Evolutionary conservation across 1,140 invertebrate species (phyloP).

Genomic region (Brachionus asplanchnoidis): DNA sequence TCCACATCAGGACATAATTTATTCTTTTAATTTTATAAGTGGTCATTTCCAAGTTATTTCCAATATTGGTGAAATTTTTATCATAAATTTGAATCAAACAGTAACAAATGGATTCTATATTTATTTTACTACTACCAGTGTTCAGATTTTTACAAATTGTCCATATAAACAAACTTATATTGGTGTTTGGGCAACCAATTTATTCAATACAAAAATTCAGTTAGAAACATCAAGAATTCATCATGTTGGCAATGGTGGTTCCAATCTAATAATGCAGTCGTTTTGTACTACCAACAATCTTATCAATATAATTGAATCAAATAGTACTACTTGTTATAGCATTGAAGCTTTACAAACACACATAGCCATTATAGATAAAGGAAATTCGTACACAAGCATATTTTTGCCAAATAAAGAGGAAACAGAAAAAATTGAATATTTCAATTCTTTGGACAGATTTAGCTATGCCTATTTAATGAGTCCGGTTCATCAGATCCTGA

Average conservation of each 20-base stretch:
- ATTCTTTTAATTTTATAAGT: slow-evolving; percentile 8
- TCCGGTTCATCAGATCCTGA: background rate
- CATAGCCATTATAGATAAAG: background rate
- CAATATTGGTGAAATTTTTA: background rate
- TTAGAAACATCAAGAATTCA: background rate
- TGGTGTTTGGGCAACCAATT: background rate
- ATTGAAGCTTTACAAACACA: background rate
- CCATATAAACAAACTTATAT: background rate
- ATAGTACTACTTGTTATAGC: background rate
- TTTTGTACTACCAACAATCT: slow-evolving; percentile 8
- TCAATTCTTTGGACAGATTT: background rate
- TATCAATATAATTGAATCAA: background rate
- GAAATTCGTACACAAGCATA: background rate
- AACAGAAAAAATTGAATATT: background rate
- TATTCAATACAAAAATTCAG: background rate
- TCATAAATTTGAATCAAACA: background rate
- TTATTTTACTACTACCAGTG: background rate
- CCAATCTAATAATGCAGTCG: background rate
- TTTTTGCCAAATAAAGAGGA: background rate
- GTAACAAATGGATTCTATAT: background rate
- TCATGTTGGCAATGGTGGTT: background rate
- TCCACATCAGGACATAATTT: background rate
- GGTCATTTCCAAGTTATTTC: background rate
- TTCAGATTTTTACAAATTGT: background rate
- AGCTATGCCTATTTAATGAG: slow-evolving; percentile 5